Conservation (phyloP, 2,797 vertebrate species). For the Sebastes dallii region DNA sequence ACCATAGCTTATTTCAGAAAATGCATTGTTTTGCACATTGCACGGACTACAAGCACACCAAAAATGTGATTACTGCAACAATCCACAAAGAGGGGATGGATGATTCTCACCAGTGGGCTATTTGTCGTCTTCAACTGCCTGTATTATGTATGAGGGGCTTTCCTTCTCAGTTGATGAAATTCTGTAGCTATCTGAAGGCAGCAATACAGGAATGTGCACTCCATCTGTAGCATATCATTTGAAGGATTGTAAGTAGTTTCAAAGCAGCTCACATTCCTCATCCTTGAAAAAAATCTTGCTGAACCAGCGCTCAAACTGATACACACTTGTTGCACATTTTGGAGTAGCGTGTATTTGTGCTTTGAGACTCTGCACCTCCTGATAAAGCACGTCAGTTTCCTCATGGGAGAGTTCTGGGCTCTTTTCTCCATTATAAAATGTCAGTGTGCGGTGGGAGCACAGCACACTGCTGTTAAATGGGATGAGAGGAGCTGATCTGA, state of each 20-base stretch:
- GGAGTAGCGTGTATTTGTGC: constrained; percentile 6
- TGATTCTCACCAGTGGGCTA: neutral
- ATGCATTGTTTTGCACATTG: constrained; percentile 11
- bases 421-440: constrained; percentile 48
- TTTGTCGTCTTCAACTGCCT: constrained; percentile 22
- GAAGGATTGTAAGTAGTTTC: constrained; percentile 18
- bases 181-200: constrained; percentile 20
- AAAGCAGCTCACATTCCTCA: constrained; percentile 19
- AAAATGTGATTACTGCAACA: constrained; percentile 16
- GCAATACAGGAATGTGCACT: neutral
- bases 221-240: constrained; percentile 26
- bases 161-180: constrained; percentile 25
- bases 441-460: constrained; percentile 31
- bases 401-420: constrained; percentile 26
- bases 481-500: constrained; percentile 56
- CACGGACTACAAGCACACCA: neutral
- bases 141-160: constrained; percentile 38
- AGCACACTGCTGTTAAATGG: constrained; percentile 38
- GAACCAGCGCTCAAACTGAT: constrained; percentile 5
- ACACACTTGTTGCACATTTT: constrained; percentile 44
- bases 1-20: constrained; percentile 9
- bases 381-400: constrained; percentile 38
- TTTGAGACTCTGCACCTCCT: constrained; percentile 3
- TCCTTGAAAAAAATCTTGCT: neutral
- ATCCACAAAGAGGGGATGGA: constrained; percentile 8